Evolutionary conservation across 2,113 vertebrate genomes (phyloP).

Genomic region (Pantherophis guttatus): DNA sequence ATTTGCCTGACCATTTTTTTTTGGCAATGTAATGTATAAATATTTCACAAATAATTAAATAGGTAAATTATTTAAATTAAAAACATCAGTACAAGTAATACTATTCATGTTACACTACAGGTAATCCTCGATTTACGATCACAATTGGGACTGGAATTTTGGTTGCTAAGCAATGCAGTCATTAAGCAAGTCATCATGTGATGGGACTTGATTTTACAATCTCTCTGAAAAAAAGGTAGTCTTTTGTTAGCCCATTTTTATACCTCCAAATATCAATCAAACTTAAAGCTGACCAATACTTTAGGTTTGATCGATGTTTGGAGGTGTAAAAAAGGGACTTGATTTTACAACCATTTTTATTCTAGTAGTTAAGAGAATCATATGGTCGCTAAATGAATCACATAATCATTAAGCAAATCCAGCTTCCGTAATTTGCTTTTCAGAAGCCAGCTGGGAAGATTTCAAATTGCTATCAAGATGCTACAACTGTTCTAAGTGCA

Average conservation of each 20-base stretch:
- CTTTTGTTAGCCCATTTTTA: too few relatives aligned
- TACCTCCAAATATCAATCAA: too few relatives aligned
- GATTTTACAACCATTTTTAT: background rate
- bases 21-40: background rate
- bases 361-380: background rate
- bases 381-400: background rate
- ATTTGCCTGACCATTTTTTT: background rate
- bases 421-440: background rate
- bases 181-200: background rate
- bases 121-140: background rate
- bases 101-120: background rate
- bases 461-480: background rate
- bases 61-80: background rate
- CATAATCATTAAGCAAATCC: background rate
- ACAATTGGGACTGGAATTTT: background rate
- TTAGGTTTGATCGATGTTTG: too few relatives aligned
- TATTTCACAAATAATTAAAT: background rate
- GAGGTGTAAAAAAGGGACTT: too few relatives aligned
- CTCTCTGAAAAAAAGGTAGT: too few relatives aligned
- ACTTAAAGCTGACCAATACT: too few relatives aligned
- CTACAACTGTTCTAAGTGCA: background rate
- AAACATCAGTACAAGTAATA: background rate
- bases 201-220: background rate
- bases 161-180: background rate
- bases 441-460: background rate